phyloP scores from a whole-genome alignment of 2,888 invertebrate species.

The Incurvaria masculella region DNA sequence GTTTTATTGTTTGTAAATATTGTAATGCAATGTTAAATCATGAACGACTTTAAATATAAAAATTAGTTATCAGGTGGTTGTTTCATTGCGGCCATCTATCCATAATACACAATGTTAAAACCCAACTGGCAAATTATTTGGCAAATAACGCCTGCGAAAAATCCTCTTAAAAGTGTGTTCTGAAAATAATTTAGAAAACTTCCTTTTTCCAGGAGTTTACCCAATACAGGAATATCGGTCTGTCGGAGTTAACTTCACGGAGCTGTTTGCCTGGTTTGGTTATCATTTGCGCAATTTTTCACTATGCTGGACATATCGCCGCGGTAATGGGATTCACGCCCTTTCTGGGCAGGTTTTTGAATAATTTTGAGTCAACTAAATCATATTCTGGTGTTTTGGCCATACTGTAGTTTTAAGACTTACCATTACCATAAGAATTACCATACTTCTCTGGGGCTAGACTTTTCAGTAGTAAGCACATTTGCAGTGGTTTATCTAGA shows the following conservation, averaged over 20 bases:
- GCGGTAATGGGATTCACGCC: background rate
- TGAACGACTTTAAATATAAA: slow-evolving; percentile 55
- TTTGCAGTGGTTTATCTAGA: background rate
- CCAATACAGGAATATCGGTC: background rate
- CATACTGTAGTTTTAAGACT: background rate
- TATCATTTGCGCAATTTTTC: slow-evolving; percentile 2
- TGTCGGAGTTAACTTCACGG: background rate
- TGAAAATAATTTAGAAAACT: too few relatives aligned
- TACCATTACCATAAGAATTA: background rate
- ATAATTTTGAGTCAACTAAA: background rate
- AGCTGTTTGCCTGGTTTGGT: slow-evolving; percentile 1
- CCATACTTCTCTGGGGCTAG: background rate
- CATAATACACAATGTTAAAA: background rate
- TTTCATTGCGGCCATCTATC: slow-evolving; percentile 32
- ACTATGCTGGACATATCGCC: background rate
- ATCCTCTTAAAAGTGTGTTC: too few relatives aligned
- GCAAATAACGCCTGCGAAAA: slow-evolving; percentile 1
- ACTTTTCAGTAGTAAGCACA: background rate
- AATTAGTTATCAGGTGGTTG: slow-evolving; percentile 45
- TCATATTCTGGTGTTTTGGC: background rate
- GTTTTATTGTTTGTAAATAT: slow-evolving; percentile 53
- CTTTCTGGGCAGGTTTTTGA: background rate
- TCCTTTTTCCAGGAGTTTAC: slow-evolving; percentile 2
- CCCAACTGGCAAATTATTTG: background rate
- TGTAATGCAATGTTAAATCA: slow-evolving; percentile 55